Base-by-base conservation (phyloP, 30 jellyfish, hydroid and myxozoan species). In the Turritopsis rubra region DNA sequence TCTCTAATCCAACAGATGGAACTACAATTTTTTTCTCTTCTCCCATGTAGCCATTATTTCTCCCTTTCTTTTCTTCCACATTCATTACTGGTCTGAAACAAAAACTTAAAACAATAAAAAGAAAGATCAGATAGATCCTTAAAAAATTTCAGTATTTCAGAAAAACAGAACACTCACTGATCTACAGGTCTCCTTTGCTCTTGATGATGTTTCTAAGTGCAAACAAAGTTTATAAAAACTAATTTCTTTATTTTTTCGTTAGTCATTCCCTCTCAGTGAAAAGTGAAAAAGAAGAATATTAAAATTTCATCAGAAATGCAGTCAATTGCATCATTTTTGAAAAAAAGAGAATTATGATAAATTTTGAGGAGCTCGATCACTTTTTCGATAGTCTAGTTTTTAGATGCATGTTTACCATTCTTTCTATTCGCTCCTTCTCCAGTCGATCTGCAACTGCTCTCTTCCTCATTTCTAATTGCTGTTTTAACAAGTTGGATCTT, bases 1-100 rank as follows among this genome's bases (percentile, higher is more conserved):
- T 91, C 52, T 87, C 97, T 21, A 87, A 68, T 54, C 97, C 97
- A 80, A 87, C 95, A 16, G 95, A 88, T 17, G 95, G 93, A 17
- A 84, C 92, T 68, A 76, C 90, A 3, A 81, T 54, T 24, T 53
- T 29, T 13, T 41, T 41, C 60, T 41, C 60, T 13, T 41, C 9
- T 41, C 9, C 60, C 5, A 41, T 41, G 5, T 41, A 3, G 5
- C 9, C 60, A 41, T 3, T 41, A 41, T 41, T 41, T 41, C 60
- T 41, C 9, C 13, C 60, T 13, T 41, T 41, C 13, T 13, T 41
- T 41, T 41, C 60, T 41, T 41, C 60, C 60, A 41, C 60, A 41
- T 41, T 41, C 60, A n/a, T n/a, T n/a, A n/a, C n/a, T n/a, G 60
- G 13, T 13, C 60, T 41, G 13, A 41, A 41, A 3, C 60, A 41